These are phyloP conservation scores for Daboia siamensis DNA, from an alignment of 2,113 vertebrate genomes.

Conservation along the genomic window DNA sequence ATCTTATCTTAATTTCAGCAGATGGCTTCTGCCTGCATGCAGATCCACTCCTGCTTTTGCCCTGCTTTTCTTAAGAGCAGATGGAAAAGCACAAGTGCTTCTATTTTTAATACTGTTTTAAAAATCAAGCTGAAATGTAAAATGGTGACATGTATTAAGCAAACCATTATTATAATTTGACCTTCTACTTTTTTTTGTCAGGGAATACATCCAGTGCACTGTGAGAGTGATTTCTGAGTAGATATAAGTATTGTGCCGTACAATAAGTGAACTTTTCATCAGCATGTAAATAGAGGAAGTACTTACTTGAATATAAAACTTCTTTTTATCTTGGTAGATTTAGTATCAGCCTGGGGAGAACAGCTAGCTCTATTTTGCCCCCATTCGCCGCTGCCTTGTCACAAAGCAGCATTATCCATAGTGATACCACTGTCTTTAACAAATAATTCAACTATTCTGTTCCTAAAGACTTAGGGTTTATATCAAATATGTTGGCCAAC, in stretches of 20 bases:
- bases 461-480: background rate
- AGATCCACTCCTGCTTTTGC: background rate
- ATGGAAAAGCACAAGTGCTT: slow-evolving; percentile 21
- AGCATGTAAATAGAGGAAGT: slow-evolving; percentile 39
- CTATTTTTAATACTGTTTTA: slow-evolving; percentile 29
- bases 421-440: background rate
- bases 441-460: background rate
- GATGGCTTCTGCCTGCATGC: accelerated
- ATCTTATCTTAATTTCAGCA: background rate
- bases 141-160: slow-evolving; percentile 4
- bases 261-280: slow-evolving; percentile 24
- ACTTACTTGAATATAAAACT: slow-evolving; percentile 28
- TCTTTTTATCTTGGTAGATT: slow-evolving; percentile 23
- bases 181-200: background rate
- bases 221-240: background rate
- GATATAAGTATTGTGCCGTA: background rate
- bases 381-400: slow-evolving; percentile 10
- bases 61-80: background rate
- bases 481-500: background rate
- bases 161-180: background rate
- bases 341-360: slow-evolving; percentile 22
- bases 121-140: background rate
- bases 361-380: slow-evolving; percentile 18
- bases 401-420: background rate
- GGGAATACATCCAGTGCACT: background rate